A percentile compares a stretch with the other conserved stretches of the same genome.
phyloP scores from a whole-genome alignment of 2,113 vertebrate genomes.

The Sminthopsis crassicaudata region DNA sequence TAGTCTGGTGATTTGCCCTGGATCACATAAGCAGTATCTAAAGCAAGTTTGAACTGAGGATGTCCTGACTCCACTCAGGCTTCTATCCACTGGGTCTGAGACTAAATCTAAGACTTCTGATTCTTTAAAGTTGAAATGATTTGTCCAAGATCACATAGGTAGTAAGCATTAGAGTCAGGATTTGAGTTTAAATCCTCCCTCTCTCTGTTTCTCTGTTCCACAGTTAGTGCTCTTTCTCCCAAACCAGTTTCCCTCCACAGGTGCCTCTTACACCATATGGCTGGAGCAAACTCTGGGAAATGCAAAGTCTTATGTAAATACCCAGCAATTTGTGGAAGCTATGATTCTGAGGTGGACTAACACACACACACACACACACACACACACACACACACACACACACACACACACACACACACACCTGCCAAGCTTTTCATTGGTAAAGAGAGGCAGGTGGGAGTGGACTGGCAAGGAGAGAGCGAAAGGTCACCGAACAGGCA shows the following conservation, averaged over 20 bases:
- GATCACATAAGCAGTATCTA: neutral
- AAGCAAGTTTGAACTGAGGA: neutral
- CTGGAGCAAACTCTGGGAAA: neutral
- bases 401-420: neutral
- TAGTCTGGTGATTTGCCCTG: neutral
- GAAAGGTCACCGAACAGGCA: conserved; percentile 48
- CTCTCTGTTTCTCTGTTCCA: neutral
- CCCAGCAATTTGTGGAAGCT: accelerated
- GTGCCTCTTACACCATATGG: neutral
- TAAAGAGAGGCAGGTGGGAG: neutral
- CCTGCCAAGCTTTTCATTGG: neutral
- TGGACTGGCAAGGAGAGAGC: conserved; percentile 33
- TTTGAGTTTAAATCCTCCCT: neutral
- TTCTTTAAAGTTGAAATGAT: neutral
- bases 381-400: too few relatives aligned
- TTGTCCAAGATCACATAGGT: neutral
- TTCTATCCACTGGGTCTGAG: neutral
- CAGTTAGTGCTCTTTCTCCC: neutral
- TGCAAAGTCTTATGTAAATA: neutral
- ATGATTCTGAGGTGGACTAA: neutral
- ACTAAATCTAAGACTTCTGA: neutral
- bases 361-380: neutral
- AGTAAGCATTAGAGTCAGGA: neutral
- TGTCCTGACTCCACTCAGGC: neutral
- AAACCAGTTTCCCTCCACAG: neutral